Evolutionary conservation across 2,888 invertebrate species (phyloP).

Genomic region (Priocnemis perturbator): DNA sequence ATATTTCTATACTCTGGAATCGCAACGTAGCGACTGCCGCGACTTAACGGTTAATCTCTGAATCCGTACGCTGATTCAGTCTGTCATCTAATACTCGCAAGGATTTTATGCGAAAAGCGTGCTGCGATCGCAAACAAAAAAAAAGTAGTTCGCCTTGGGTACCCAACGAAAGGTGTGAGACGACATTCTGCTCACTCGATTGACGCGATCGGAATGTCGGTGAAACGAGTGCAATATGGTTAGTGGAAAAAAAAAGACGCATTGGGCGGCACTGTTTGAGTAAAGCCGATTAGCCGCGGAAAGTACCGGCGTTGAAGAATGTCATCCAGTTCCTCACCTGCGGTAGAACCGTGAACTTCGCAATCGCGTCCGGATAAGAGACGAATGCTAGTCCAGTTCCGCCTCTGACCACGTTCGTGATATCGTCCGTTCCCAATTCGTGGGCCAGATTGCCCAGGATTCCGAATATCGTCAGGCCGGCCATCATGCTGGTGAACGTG

Average conservation of each 20-base stretch:
- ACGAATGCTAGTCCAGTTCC: constrained; percentile 90
- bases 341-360: constrained; percentile 84
- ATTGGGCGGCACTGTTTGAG: too few relatives aligned
- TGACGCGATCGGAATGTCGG: too few relatives aligned
- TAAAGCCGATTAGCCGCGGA: not conserved
- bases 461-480: constrained; percentile 90
- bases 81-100: too few relatives aligned
- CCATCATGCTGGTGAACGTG: constrained; percentile 88
- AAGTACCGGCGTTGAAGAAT: too few relatives aligned
- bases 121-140: not conserved
- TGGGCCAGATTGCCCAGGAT: constrained; percentile 88
- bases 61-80: too few relatives aligned
- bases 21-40: too few relatives aligned
- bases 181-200: too few relatives aligned
- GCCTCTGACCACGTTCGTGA: constrained; percentile 82
- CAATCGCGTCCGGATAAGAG: constrained; percentile 90
- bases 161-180: not conserved
- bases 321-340: constrained; percentile 29
- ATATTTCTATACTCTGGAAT: too few relatives aligned
- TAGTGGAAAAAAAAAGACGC: too few relatives aligned
- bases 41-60: too few relatives aligned
- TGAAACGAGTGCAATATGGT: too few relatives aligned
- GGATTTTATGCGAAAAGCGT: too few relatives aligned
- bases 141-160: constrained; percentile 26
- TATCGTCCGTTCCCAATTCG: constrained; percentile 79